Conservation (phyloP, 2,888 invertebrate species). For the Sesamia inferens region DNA sequence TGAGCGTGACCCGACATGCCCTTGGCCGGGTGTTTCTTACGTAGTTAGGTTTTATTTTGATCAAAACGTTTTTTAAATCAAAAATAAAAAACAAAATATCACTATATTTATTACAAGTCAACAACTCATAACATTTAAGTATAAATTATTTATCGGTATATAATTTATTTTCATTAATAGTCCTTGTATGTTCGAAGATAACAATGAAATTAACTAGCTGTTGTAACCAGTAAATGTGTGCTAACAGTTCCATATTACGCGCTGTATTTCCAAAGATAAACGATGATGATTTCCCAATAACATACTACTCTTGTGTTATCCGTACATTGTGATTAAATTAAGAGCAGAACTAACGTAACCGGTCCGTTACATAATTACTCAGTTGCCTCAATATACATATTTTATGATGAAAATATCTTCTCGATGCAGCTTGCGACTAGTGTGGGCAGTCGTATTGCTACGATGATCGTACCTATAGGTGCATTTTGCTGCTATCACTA, state of each 20-base stretch:
- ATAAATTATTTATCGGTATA: background rate
- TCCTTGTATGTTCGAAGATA: slow-evolving; percentile 7
- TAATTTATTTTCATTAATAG: slow-evolving; percentile 32
- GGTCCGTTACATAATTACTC: slow-evolving; percentile 5
- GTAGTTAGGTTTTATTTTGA: too few species aligned
- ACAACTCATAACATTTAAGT: background rate
- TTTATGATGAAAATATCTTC: background rate
- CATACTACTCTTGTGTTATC: background rate
- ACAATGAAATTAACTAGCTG: slow-evolving; percentile 18
- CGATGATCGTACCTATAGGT: slow-evolving; percentile 2
- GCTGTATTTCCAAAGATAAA: background rate
- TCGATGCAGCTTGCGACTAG: too few species aligned
- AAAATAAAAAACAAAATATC: slow-evolving; percentile 2
- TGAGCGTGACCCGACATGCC: too few species aligned
- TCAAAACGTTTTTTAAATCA: background rate
- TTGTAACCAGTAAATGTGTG: background rate
- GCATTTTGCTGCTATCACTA: slow-evolving; percentile 7
- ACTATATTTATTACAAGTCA: background rate
- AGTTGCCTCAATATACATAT: background rate
- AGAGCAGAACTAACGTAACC: background rate
- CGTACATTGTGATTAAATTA: slow-evolving; percentile 1
- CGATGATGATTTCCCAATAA: background rate
- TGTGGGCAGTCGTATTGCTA: background rate
- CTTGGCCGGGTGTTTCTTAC: too few species aligned
- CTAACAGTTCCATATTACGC: background rate